These are phyloP conservation scores for Ovis canadensis DNA, from an alignment of 2,113 vertebrate species.

Conservation along the genomic window DNA sequence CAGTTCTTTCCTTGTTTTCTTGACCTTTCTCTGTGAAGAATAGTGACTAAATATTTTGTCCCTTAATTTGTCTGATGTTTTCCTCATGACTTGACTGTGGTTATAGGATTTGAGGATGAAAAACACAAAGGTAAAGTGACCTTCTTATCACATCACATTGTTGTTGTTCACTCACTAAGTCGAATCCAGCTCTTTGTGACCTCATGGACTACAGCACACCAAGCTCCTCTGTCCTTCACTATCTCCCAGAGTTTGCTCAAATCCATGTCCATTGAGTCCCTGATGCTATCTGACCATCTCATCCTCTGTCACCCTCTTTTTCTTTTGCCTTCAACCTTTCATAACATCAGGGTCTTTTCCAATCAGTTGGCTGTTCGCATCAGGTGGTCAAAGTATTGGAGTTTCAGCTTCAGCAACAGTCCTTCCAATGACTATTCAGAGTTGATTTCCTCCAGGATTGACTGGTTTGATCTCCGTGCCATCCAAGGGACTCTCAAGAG, in stretches of 20 bases:
- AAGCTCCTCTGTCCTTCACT: neutral
- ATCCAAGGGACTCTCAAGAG: neutral
- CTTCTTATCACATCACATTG: neutral
- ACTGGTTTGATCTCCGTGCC: neutral
- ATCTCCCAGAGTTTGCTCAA: neutral
- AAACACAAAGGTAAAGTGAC: neutral
- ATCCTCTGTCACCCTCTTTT: neutral
- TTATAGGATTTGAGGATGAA: neutral
- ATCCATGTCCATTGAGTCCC: neutral
- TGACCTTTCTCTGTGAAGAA: neutral
- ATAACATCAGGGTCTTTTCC: neutral
- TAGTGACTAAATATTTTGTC: neutral
- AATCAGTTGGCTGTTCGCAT: neutral
- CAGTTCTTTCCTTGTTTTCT: neutral
- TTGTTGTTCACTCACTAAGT: neutral
- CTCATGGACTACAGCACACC: neutral
- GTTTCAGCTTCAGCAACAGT: neutral
- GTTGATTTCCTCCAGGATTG: neutral
- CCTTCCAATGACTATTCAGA: neutral
- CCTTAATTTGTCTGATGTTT: neutral
- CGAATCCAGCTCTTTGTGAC: accelerated
- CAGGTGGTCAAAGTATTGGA: neutral
- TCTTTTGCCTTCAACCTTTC: neutral
- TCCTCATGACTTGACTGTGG: neutral
- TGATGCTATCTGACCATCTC: neutral